Base-by-base conservation (phyloP, 2,888 invertebrate genomes). In the Drosophila niveifrons region DNA sequence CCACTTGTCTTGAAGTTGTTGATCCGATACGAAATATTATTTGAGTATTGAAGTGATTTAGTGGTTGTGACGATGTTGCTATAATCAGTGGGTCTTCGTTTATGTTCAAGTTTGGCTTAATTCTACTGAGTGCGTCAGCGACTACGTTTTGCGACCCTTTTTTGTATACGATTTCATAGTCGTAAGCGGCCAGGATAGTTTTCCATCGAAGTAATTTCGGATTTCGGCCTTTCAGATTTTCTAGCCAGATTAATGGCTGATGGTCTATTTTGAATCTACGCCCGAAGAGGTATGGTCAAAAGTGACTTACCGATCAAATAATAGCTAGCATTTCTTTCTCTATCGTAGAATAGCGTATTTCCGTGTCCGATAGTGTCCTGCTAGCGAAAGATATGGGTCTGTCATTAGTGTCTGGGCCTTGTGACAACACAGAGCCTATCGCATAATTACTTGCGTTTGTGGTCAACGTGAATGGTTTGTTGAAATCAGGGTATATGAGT, bases 11-110 rank as follows among this genome's bases (percentile, higher is more conserved):
- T 18, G 61, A 31, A 17, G 75, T 68, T 41, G 55, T 56, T 29
- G 52, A 28, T 34, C 51, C 50, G 17, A 29, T 51, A 41, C 53
- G 47, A 56, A 78, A 59, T 28, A 75, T 61, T 44, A 66, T 64
- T 71, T 80, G 75, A 2, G 48, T 56, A 47, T 72, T 76, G 36
- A 76, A 78, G 43, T 78, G 71, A 39, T 82, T 82, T 18, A 82
- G 18, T 17, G 81, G 78, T 69, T 72, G 66, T 65, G 74, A 73
- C 4, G 74, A 72, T 7, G 79, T 62, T 2, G 13, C 6, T 39
- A 84, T 76, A 1, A 51, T 47, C 29, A 29, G 29, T 51, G 62
- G 63, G 7, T 47, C 52, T 10, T 70, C 59, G 48, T 43, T 50
- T 41, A 47, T 53, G 46, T 72, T 64, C 23, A 67, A 36, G 34